Percentiles rank a stretch among this genome's conserved stretches.
phyloP scores from a whole-genome alignment of 2,888 invertebrate species.

The Parnassius glacialis region DNA sequence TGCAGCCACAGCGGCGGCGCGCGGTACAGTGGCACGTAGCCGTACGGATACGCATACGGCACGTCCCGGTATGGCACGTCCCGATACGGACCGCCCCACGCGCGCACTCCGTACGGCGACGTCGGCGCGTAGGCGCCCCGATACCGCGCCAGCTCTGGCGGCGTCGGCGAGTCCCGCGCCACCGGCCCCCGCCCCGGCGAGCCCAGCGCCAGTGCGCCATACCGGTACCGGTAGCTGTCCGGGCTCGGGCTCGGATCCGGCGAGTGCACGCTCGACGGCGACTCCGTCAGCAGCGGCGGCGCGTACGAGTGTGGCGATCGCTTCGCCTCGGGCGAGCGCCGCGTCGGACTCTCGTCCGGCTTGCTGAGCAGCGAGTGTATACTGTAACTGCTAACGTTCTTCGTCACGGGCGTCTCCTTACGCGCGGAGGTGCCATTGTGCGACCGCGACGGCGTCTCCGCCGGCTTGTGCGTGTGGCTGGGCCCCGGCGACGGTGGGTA shows the following conservation, averaged over 20 bases:
- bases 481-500: slow-evolving; percentile 46
- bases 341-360: slow-evolving; percentile 70
- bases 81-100: slow-evolving; percentile 36
- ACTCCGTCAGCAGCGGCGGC: slow-evolving; percentile 58
- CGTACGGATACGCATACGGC: slow-evolving; percentile 66
- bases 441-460: slow-evolving; percentile 34
- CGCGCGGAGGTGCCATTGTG: slow-evolving; percentile 51
- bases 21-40: slow-evolving; percentile 49
- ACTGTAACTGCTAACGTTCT: slow-evolving; percentile 88
- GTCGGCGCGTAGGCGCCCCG: slow-evolving; percentile 43
- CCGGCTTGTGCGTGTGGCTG: slow-evolving; percentile 49
- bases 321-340: slow-evolving; percentile 58
- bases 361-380: slow-evolving; percentile 91
- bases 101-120: slow-evolving; percentile 29
- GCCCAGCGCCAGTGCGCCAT: slow-evolving; percentile 54
- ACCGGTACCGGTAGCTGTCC: slow-evolving; percentile 65
- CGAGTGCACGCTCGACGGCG: slow-evolving; percentile 57
- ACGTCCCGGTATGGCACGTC: slow-evolving; percentile 36
- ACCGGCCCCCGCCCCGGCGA: slow-evolving; percentile 52
- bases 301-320: slow-evolving; percentile 51
- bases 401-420: slow-evolving; percentile 49
- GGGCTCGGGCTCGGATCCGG: slow-evolving; percentile 71
- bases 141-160: slow-evolving; percentile 45
- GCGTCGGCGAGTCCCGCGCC: slow-evolving; percentile 58
- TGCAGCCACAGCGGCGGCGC: slow-evolving; percentile 71